Base-by-base conservation (phyloP, 2,888 invertebrate genomes). In the Melanostoma mellinum region DNA sequence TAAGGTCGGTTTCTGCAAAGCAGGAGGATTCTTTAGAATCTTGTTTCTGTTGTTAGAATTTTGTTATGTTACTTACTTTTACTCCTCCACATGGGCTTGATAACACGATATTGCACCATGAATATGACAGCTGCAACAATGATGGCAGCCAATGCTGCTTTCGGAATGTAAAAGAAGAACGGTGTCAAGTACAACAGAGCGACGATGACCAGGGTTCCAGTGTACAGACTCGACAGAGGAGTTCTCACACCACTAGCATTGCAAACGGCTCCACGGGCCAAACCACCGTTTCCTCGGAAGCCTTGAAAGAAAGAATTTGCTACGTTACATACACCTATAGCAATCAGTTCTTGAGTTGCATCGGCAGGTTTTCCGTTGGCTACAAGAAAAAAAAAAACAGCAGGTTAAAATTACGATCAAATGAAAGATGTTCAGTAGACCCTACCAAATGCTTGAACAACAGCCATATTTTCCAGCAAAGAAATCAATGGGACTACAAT, bases 51-150 rank as follows among this genome's bases (percentile, higher is more conserved):
- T 1, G 46, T 32, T 20, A 6, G 20, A 10, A 6, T 2, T 4
- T 6, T 50, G 4, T 9, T 1, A 35, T 6, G 20, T 3, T 3
- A 93, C 94, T 94, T 90, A 97, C 96, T 97, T 91, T 97, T 97
- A 36, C 96, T 95, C 86, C 96, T 93, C 96, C 97, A 97, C 95
- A 97, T 96, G 0, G 97, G 96, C 87, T 94, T 94, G 76, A 97
- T 93, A 75, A 97, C 97, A 88, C 95, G 94, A 86, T 96, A 96
- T 90, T 97, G 97, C 4, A 97, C 95, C 97, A 97, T 97, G 90
- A 97, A 97, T 69, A 98, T 92, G 56, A 98, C 98, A 44, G 98
- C 98, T 35, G 97, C 96, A 85, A 98, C 96, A 88, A 98, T 98
- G 87, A 98, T 95, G 1, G 96, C 97, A 2, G 97, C 97, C 86